Percentiles rank a stretch among this genome's conserved stretches.
phyloP scores from a whole-genome alignment of 2,797 vertebrate genomes.

The Gymnopithys bicolor region DNA sequence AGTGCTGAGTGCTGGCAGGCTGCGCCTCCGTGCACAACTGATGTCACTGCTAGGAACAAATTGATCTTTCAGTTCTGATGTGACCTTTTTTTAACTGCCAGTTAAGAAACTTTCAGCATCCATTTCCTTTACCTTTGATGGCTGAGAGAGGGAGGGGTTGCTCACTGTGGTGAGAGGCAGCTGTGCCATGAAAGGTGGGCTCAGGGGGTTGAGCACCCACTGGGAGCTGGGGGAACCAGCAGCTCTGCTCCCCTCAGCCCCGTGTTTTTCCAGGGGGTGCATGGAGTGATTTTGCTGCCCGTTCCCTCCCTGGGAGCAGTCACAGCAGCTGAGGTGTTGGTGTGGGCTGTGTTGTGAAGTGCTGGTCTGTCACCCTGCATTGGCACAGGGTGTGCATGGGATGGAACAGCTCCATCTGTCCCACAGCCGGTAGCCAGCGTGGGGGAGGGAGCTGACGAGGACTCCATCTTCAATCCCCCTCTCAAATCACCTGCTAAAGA shows the following conservation, averaged over 20 bases:
- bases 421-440: neutral
- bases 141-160: neutral
- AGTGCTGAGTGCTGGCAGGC: neutral
- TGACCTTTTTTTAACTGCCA: slow-evolving; percentile 45
- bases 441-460: neutral
- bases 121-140: neutral
- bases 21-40: slow-evolving; percentile 42
- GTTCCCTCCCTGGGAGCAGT: neutral
- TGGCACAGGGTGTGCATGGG: neutral
- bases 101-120: neutral
- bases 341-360: neutral
- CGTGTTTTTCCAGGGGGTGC: accelerated
- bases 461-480: neutral
- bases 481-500: neutral
- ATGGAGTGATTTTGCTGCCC: accelerated
- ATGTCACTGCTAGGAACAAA: slow-evolving; percentile 25
- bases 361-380: neutral
- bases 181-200: accelerated
- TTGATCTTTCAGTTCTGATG: slow-evolving; percentile 23
- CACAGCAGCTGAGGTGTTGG: neutral
- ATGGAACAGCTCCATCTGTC: neutral
- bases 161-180: accelerated
- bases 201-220: neutral
- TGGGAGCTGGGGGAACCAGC: accelerated
- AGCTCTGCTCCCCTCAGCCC: neutral